Conservation (phyloP, 2,113 vertebrate species). For the Pagrus major region DNA sequence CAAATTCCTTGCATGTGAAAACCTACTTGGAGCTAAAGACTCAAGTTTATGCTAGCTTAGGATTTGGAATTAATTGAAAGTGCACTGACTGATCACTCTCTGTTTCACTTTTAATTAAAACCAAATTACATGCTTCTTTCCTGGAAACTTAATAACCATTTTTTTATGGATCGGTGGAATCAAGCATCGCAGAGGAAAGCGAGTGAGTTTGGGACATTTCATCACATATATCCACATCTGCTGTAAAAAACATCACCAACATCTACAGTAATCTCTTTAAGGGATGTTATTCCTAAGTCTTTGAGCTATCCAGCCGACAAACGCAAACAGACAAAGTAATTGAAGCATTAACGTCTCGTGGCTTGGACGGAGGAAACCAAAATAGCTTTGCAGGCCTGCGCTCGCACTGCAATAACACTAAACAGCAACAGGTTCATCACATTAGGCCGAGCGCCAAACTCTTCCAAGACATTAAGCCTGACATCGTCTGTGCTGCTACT, state of each 20-base stretch:
- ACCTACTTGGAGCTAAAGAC: background rate
- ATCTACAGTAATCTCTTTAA: background rate
- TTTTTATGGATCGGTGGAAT: background rate
- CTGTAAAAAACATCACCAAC: background rate
- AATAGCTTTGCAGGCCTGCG: constrained; percentile 8
- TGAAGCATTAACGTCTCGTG: constrained; percentile 6
- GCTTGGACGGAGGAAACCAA: constrained; percentile 31
- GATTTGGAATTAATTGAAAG: background rate
- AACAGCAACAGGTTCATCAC: constrained; percentile 66
- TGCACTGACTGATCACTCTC: background rate
- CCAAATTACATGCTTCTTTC: background rate
- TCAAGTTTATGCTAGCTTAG: background rate
- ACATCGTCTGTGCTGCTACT: constrained; percentile 40
- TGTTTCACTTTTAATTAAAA: background rate
- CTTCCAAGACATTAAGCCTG: constrained; percentile 57
- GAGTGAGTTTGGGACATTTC: background rate
- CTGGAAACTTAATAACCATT: background rate
- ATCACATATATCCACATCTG: constrained; percentile 7
- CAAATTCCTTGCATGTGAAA: background rate
- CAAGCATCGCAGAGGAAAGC: background rate
- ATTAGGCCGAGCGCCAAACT: constrained; percentile 53
- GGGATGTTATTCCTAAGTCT: background rate
- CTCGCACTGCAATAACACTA: constrained; percentile 6
- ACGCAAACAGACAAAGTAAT: constrained; percentile 13
- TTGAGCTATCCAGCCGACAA: background rate